Percentiles rank a stretch among this genome's conserved stretches.
These are phyloP conservation scores for Polypedilum pembai DNA, from an alignment of 1,140 invertebrate genomes.

Conservation along the genomic window DNA sequence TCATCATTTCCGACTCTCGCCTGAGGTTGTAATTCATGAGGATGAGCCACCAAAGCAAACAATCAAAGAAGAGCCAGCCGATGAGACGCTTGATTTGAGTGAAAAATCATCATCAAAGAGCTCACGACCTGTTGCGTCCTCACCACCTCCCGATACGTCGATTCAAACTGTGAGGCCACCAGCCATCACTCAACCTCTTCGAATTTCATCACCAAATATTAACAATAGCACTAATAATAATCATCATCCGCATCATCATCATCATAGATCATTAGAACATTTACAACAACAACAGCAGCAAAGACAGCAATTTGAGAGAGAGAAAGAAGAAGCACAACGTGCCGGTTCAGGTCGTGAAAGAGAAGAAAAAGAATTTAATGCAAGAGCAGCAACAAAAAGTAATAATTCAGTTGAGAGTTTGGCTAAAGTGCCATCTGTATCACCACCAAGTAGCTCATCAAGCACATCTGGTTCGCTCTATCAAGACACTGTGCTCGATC, in stretches of 20 bases:
- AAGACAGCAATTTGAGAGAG: neutral
- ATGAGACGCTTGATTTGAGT: slow-evolving; percentile 15
- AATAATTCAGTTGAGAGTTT: neutral
- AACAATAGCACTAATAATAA: neutral
- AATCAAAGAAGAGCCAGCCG: slow-evolving; percentile 4
- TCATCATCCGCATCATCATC: neutral
- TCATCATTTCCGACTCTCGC: neutral
- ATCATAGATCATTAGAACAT: neutral
- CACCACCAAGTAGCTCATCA: slow-evolving; percentile 59
- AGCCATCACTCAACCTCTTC: neutral
- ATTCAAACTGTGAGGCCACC: slow-evolving; percentile 14
- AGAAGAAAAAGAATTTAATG: slow-evolving; percentile 7
- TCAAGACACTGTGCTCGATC: slow-evolving; percentile 34
- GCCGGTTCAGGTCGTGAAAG: neutral
- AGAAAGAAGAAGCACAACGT: neutral
- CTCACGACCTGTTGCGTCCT: neutral
- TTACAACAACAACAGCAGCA: neutral
- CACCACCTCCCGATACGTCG: neutral
- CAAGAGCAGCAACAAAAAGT: slow-evolving; percentile 34
- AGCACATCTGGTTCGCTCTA: slow-evolving; percentile 40
- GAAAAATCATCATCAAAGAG: neutral
- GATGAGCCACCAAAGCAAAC: slow-evolving; percentile 17
- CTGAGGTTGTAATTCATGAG: slow-evolving; percentile 13
- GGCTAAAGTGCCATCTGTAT: slow-evolving; percentile 34
- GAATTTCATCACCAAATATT: slow-evolving; percentile 18